A percentile compares a stretch with the other conserved stretches of the same genome.
Conservation (phyloP, 2,113 vertebrate genomes). For the Charina bottae region DNA sequence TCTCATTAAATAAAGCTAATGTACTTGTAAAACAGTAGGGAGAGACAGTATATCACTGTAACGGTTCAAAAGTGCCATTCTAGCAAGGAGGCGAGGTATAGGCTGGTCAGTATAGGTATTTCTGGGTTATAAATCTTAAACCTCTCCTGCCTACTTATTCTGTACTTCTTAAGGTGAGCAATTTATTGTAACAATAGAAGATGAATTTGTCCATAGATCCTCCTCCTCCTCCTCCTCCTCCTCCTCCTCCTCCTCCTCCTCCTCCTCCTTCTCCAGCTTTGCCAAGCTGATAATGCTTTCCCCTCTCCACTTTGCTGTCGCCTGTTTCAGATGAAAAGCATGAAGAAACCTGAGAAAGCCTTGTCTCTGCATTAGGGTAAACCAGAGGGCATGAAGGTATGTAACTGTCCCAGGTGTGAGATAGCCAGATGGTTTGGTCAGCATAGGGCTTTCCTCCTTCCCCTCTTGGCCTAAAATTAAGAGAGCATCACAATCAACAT, state of each 20-base stretch:
- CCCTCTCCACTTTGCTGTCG: constrained; percentile 72
- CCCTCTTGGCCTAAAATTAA: too few species aligned
- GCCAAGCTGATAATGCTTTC: constrained; percentile 79
- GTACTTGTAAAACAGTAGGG: constrained; percentile 99
- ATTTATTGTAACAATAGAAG: constrained; percentile 98
- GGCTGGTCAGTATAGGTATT: constrained; percentile 98
- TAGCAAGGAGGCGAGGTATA: constrained; percentile 87
- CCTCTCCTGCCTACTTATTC: constrained; percentile 98
- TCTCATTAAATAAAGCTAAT: constrained; percentile 99
- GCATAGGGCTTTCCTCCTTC: constrained; percentile 46
- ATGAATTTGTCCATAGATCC: constrained; percentile 96
- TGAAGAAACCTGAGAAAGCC: constrained; percentile 60
- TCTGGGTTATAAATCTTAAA: constrained; percentile 97
- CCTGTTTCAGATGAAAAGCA: constrained; percentile 94
- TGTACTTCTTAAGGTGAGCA: constrained; percentile 99
- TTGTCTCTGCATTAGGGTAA: constrained; percentile 59
- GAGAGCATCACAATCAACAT: background rate
- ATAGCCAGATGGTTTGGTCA: constrained; percentile 29
- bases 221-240: constrained; percentile 74
- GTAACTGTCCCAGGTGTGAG: constrained; percentile 73
- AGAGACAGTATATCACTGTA: constrained; percentile 96
- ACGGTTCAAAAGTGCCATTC: constrained; percentile 88
- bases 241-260: background rate
- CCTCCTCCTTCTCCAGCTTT: constrained; percentile 64
- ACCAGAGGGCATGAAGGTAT: constrained; percentile 77